Evolutionary conservation across 2,888 invertebrate species (phyloP).

Genomic region (Chaitophorus viminalis): DNA sequence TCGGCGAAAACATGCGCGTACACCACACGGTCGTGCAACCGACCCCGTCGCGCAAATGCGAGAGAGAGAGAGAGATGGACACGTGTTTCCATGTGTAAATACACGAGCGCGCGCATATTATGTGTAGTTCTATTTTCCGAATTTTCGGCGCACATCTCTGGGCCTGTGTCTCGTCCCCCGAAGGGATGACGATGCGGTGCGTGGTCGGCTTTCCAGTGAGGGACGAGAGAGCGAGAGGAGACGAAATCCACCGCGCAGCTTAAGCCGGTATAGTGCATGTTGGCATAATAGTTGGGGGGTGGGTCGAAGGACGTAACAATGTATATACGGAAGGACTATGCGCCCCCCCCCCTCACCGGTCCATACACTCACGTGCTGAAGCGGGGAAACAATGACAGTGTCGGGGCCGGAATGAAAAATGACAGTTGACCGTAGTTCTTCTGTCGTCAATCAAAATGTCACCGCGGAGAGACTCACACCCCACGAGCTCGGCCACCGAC

Average conservation of each 20-base stretch:
- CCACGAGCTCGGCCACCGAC: background rate
- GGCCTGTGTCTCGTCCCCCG: background rate
- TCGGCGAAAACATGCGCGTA: background rate
- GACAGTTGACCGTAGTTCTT: slow-evolving; percentile 61
- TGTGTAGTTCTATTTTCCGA: background rate
- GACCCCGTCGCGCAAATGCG: too few species aligned
- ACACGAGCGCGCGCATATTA: background rate
- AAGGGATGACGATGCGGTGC: background rate
- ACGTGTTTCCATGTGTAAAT: background rate
- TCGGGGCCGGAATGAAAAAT: slow-evolving; percentile 58
- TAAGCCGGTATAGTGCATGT: background rate
- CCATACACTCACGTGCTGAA: too few species aligned
- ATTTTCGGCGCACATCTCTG: background rate
- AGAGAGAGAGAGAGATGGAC: background rate
- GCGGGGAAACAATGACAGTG: slow-evolving; percentile 52
- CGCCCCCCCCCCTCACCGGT: too few species aligned
- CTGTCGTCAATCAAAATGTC: slow-evolving; percentile 62
- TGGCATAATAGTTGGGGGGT: too few species aligned
- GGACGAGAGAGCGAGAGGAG: background rate
- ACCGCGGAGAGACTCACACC: slow-evolving; percentile 16
- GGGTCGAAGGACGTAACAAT: background rate
- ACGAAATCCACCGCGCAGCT: background rate
- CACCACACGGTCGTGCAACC: background rate
- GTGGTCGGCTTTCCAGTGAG: too few species aligned
- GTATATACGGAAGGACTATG: slow-evolving; percentile 21